Percentiles rank a stretch among this genome's conserved stretches.
Conservation (phyloP, 37 sponge, comb jelly and placozoan species). For the Agelas oroides region DNA sequence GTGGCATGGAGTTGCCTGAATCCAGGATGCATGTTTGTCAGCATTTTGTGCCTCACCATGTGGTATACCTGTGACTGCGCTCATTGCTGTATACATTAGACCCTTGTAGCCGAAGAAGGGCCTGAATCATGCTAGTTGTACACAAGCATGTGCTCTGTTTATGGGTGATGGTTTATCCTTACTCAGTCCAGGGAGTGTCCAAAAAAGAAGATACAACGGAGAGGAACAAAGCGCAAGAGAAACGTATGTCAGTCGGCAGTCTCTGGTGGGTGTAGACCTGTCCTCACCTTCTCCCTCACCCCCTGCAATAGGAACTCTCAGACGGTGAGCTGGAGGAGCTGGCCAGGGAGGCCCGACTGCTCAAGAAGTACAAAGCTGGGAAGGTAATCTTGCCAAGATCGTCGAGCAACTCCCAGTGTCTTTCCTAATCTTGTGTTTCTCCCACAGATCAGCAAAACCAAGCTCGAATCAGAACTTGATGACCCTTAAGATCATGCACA, state of each 20-base stretch:
- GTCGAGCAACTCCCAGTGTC: too few species aligned
- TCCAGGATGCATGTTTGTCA: too few species aligned
- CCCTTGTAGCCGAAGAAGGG: too few species aligned
- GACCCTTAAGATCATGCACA: neutral
- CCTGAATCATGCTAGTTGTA: too few species aligned
- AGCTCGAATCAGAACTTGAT: constrained; percentile 44
- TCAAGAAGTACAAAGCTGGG: constrained; percentile 88
- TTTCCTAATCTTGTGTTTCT: neutral
- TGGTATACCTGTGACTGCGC: too few species aligned
- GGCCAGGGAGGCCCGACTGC: constrained; percentile 77
- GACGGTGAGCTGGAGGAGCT: constrained; percentile 86
- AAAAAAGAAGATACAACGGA: too few species aligned
- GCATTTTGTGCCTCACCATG: too few species aligned
- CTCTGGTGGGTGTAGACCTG: neutral
- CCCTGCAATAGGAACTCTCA: constrained; percentile 1
- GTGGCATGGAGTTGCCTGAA: too few species aligned
- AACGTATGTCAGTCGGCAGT: neutral
- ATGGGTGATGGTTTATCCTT: neutral
- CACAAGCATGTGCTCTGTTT: too few species aligned
- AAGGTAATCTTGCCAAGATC: constrained; percentile 48
- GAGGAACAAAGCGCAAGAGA: too few species aligned
- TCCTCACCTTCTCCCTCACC: neutral
- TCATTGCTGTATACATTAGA: too few species aligned
- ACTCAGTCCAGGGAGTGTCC: neutral
- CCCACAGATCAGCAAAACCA: constrained; percentile 46